Evolutionary conservation across 2,797 vertebrate species (phyloP), one percentile per base, ranked within the genome.

Genomic region (Oreortyx pictus): DNA sequence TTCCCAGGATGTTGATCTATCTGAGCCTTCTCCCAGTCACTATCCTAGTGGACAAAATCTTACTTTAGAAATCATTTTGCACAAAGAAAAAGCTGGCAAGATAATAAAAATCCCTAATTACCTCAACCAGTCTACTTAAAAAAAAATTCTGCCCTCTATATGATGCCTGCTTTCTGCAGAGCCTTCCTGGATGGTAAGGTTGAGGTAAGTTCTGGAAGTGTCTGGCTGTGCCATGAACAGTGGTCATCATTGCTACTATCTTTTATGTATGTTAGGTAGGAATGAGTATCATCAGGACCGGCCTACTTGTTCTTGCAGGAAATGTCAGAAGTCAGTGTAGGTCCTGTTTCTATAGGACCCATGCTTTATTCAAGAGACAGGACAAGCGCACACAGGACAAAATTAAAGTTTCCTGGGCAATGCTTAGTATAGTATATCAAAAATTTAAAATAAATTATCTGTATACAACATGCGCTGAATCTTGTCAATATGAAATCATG

Each of bases 401-500:
- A 86, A 93, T 22, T 33, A 43, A 88, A 70, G 19, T 54, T 82
- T 41, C 41, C 33, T 74, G 33, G 24, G 44, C 25, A 80, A 88
- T 59, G 65, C n/a, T 78, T 94, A 88, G 73, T 56, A 64, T 8
- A 56, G 23, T 41, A 71, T 43, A 86, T 25, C 4, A 16, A 88
- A 80, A 88, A 47, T 84, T 86, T 81, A 54, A 73, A 93, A n/a
- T 66, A 86, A 92, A 89, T 88, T 90, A 74, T 89, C 77, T 79
- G 57, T 76, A 41, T 64, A 92, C 14, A 24, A 91, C 94, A 91
- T 93, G 82, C 94, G 77, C 85, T 92, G 82, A 43, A 91, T 79
- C 74, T 91, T 86, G 82, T 88, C 86, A 88, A 88, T 92, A 93
- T 57, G 67, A 9, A 88, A 79, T 93, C 88, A 86, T 61, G 80